Conservation (phyloP, 2,113 vertebrate species). For the Dascyllus trimaculatus region DNA sequence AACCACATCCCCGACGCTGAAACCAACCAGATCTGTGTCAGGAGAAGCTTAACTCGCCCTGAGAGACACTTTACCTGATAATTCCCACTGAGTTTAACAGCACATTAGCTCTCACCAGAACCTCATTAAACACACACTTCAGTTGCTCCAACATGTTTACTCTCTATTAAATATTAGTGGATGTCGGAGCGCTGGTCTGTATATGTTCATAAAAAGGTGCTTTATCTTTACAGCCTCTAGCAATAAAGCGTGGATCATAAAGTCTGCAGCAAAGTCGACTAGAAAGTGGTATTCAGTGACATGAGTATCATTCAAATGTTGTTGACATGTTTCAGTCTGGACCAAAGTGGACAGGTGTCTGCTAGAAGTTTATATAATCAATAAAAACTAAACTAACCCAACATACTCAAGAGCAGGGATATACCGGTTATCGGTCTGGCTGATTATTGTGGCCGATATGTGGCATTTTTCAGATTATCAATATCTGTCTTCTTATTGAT, state of each 20-base stretch:
- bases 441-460: too few species aligned
- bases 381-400: background rate
- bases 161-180: slow-evolving; percentile 33
- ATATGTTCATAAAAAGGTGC: slow-evolving; percentile 16
- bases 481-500: too few species aligned
- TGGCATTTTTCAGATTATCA: too few species aligned
- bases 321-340: background rate
- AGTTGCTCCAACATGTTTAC: slow-evolving; percentile 8
- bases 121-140: background rate
- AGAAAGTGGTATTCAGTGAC: background rate
- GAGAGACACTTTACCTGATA: slow-evolving; percentile 19
- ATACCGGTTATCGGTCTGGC: too few species aligned
- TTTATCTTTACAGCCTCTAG: slow-evolving; percentile 59
- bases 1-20: slow-evolving; percentile 22
- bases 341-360: background rate
- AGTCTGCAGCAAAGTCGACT: slow-evolving; percentile 1
- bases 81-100: background rate
- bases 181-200: background rate
- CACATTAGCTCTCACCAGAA: slow-evolving; percentile 1
- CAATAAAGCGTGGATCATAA: slow-evolving; percentile 54
- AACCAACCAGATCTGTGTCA: slow-evolving; percentile 33
- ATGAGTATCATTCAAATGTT: background rate
- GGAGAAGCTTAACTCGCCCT: background rate
- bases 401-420: too few species aligned
- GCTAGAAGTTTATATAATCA: background rate